A percentile compares a stretch with the other conserved stretches of the same genome.
Conservation (phyloP, 2,797 vertebrate species). For the Eospalax fontanierii region DNA sequence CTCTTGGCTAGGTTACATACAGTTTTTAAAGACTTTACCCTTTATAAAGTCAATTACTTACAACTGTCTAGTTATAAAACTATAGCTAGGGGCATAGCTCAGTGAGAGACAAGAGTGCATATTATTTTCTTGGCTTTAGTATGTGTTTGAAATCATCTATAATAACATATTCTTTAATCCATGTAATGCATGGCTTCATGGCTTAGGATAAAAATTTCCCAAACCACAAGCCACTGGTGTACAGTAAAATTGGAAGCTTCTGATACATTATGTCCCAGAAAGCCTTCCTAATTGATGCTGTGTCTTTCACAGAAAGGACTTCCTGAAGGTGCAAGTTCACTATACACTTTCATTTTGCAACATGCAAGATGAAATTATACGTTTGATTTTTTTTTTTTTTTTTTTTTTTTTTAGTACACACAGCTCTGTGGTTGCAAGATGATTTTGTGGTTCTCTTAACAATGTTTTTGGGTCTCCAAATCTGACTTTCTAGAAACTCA, state of each 20-base stretch:
- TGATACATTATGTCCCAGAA: neutral
- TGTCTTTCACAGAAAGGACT: neutral
- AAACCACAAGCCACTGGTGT: neutral
- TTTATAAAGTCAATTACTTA: neutral
- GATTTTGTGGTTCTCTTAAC: neutral
- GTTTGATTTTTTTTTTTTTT: neutral
- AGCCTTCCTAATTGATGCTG: neutral
- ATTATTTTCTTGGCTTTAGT: constrained; percentile 26
- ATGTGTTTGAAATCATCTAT: neutral
- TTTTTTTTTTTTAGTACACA: neutral
- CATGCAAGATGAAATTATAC: neutral
- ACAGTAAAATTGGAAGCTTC: constrained; percentile 5
- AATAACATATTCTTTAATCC: neutral
- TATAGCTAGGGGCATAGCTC: neutral
- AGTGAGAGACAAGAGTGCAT: neutral
- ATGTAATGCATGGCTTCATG: neutral
- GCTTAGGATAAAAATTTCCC: neutral
- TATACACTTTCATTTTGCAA: neutral
- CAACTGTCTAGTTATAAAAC: constrained; percentile 20
- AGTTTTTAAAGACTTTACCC: neutral
- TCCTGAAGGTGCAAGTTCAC: neutral
- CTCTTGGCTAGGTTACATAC: neutral
- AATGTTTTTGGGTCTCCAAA: neutral
- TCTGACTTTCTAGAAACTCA: neutral
- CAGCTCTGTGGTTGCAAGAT: neutral